A percentile compares a stretch with the other conserved stretches of the same genome.
phyloP scores from a whole-genome alignment of 2,797 vertebrate genomes.

The Scyliorhinus canicula region DNA sequence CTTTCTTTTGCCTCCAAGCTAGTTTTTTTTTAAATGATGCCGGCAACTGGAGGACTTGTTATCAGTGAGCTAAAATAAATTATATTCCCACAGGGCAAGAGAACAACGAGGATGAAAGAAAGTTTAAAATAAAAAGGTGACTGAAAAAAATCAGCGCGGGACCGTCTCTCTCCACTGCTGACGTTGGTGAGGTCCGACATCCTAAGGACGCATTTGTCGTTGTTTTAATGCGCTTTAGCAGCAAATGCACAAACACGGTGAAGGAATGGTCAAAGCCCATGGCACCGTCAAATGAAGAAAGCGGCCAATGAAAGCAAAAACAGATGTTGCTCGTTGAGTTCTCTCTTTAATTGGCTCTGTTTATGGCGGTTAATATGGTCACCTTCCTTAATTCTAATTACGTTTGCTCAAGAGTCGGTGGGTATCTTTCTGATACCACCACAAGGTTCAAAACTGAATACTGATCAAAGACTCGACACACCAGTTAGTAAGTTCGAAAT shows the following conservation, averaged over 20 bases:
- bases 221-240: not conserved
- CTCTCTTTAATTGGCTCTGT: no score
- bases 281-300: not conserved
- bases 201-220: no score
- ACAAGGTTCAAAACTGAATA: no score
- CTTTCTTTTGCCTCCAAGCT: not conserved
- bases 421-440: no score
- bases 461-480: no score
- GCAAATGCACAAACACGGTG: not conserved
- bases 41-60: not conserved
- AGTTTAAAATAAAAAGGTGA: not conserved
- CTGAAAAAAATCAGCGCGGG: not conserved
- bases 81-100: not conserved
- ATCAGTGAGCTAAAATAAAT: not conserved
- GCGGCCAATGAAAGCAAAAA: not conserved
- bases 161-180: not conserved
- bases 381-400: no score
- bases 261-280: not conserved
- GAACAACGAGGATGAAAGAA: not conserved
- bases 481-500: no score
- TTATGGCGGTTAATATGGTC: no score
- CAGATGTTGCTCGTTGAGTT: no score
- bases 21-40: not conserved
- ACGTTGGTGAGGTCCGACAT: not conserved
- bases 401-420: no score